A percentile compares a stretch with the other conserved stretches of the same genome.
Evolutionary conservation across 2,888 invertebrate genomes (phyloP).

Genomic region (Neuroscelio doddi): DNA sequence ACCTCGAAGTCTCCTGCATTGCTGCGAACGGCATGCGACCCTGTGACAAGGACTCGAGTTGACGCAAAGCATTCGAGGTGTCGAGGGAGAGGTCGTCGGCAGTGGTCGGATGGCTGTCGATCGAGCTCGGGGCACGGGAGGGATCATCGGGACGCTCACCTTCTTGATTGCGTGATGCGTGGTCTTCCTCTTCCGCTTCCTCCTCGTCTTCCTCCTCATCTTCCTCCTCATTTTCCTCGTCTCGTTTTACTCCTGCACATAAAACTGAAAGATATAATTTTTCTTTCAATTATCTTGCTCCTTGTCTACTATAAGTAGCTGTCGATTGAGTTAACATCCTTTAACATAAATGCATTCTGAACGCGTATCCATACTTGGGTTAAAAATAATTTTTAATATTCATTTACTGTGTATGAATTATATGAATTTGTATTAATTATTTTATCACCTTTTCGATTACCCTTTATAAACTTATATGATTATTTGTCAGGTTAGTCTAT

Average conservation of each 20-base stretch:
- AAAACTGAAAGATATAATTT: too few species aligned
- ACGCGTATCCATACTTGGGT: too few species aligned
- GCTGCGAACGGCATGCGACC: constrained; percentile 79
- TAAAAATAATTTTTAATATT: too few species aligned
- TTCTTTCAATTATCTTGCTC: too few species aligned
- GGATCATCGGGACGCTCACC: constrained; percentile 66
- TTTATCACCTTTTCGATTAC: too few species aligned
- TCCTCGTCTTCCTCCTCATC: constrained; percentile 54
- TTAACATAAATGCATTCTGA: too few species aligned
- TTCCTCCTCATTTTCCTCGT: constrained; percentile 53
- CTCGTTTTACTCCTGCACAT: constrained; percentile 18
- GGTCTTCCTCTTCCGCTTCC: constrained; percentile 60
- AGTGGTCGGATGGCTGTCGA: constrained; percentile 74
- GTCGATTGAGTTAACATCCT: too few species aligned
- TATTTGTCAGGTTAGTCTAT: too few species aligned
- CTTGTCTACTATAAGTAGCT: too few species aligned
- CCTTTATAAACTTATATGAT: too few species aligned
- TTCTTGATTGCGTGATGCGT: constrained; percentile 61
- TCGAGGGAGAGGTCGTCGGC: constrained; percentile 75
- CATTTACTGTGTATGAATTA: too few species aligned
- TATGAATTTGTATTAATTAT: too few species aligned
- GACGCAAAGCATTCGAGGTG: constrained; percentile 79
- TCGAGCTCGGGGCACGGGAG: constrained; percentile 74
- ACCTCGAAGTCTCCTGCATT: constrained; percentile 73
- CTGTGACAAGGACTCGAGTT: constrained; percentile 86